Evolutionary conservation across 2,888 invertebrate species (phyloP), one percentile per base, ranked within the genome.

Genomic region (Lochmaea crataegi): DNA sequence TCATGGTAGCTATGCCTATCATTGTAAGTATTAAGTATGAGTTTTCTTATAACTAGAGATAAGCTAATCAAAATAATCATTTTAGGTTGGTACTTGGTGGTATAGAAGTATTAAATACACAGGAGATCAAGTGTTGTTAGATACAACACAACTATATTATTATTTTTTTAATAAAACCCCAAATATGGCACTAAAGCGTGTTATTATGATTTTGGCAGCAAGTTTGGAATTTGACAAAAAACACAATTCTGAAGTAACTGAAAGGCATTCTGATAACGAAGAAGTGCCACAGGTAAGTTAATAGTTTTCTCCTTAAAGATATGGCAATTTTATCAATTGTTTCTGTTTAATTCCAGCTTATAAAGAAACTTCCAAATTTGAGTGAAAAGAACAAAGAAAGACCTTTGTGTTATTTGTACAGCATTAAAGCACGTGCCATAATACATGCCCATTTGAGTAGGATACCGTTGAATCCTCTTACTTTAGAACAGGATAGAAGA

Each of bases 81-180:
- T 87, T 75, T 82, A 91, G 91, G 91, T 96, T 76, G 99, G 99
- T 64, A 95, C 95, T 80, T 99, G 99, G 99, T 99, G 99, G 99
- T 98, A 99, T 87, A 92, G 96, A 73, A 98, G 98, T 74, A 99
- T 99, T 80, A 93, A 96, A 81, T 99, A 95, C 88, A 97, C 97
- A 71, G 97, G 97, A 74, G 99, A 99, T 86, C 96, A 98, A 90
- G 97, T 98, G 2, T 88, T 99, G 14, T 87, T 99, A 74, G 96
- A 98, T 84, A 99, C 99, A n/a, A 96, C 97, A 7, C 94, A 97
- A 85, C 92, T 99, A 89, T 99, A 98, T 87, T 96, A 95, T 85
- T 96, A 94, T 85, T 98, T 97, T 87, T 95, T 99, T 85, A 94
- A 97, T 84, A 97, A 97, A 88, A 98, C 97, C 9, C 96, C 98